Evolutionary conservation across 2,888 invertebrate genomes (phyloP).

Genomic region (Brachypalpus laphriformis): DNA sequence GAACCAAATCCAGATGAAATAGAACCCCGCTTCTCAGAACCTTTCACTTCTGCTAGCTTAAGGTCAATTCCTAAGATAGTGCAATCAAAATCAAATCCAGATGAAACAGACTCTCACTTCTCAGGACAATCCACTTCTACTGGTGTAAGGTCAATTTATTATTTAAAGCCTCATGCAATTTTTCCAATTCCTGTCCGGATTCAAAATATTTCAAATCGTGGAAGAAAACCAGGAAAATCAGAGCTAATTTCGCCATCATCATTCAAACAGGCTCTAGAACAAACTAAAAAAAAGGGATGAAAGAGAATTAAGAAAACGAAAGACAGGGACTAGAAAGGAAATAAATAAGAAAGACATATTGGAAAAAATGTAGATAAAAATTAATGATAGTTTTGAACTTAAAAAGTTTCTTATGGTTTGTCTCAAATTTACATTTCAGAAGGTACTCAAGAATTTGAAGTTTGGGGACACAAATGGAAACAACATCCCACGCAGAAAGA

Average conservation of each 20-base stretch:
- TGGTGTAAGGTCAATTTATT: background rate
- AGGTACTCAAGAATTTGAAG: constrained; percentile 25
- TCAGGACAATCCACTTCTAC: background rate
- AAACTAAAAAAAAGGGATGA: constrained; percentile 1
- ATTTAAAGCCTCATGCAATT: background rate
- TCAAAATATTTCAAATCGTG: background rate
- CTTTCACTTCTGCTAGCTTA: no score
- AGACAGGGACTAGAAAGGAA: no score
- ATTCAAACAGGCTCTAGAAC: constrained; percentile 6
- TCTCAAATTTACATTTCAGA: no score
- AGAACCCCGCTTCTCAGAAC: no score
- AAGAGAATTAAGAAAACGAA: background rate
- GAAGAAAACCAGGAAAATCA: background rate
- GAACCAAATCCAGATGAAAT: background rate
- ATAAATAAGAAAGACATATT: background rate
- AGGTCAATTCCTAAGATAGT: background rate
- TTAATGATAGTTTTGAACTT: constrained; percentile 15
- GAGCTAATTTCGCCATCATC: background rate
- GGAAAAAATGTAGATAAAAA: constrained; percentile 18
- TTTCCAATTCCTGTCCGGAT: background rate
- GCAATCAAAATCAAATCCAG: background rate
- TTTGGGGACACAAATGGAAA: background rate
- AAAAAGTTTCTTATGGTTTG: no score
- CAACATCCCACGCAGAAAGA: no score
- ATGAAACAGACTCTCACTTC: background rate